Evolutionary conservation across 2,888 invertebrate species (phyloP).

Genomic region (Drosophila mimetica): DNA sequence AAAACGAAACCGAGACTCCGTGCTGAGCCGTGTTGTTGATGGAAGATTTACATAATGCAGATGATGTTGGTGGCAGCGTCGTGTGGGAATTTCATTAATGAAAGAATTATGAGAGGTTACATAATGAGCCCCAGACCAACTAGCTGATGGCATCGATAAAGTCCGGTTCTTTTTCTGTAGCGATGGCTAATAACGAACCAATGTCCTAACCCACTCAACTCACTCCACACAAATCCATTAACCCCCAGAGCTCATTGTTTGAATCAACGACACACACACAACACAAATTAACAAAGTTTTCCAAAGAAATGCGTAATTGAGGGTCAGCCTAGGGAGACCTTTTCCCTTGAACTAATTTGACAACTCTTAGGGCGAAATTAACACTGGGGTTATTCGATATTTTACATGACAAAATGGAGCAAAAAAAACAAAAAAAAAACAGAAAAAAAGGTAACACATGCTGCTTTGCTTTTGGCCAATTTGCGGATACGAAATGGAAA

Average conservation of each 20-base stretch:
- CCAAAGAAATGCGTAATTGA: slow-evolving; percentile 72
- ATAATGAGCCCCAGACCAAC: slow-evolving; percentile 57
- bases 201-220: slow-evolving; percentile 17
- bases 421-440: neutral
- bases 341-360: slow-evolving; percentile 60
- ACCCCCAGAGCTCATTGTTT: slow-evolving; percentile 62
- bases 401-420: slow-evolving; percentile 38
- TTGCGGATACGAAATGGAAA: slow-evolving; percentile 64
- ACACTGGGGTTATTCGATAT: slow-evolving; percentile 34
- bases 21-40: slow-evolving; percentile 59
- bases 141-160: slow-evolving; percentile 61
- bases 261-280: slow-evolving; percentile 61
- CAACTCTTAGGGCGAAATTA: slow-evolving; percentile 61
- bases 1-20: slow-evolving; percentile 67
- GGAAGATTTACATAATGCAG: slow-evolving; percentile 73
- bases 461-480: slow-evolving; percentile 60
- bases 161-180: slow-evolving; percentile 23
- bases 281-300: slow-evolving; percentile 76
- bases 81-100: slow-evolving; percentile 79
- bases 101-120: slow-evolving; percentile 79
- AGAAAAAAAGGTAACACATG: slow-evolving; percentile 38
- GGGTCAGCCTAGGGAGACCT: slow-evolving; percentile 41
- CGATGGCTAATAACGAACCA: slow-evolving; percentile 62
- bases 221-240: slow-evolving; percentile 18
- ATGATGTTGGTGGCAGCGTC: slow-evolving; percentile 52